phyloP scores from a whole-genome alignment of 2,113 vertebrate genomes.

The Bubo scandiacus region DNA sequence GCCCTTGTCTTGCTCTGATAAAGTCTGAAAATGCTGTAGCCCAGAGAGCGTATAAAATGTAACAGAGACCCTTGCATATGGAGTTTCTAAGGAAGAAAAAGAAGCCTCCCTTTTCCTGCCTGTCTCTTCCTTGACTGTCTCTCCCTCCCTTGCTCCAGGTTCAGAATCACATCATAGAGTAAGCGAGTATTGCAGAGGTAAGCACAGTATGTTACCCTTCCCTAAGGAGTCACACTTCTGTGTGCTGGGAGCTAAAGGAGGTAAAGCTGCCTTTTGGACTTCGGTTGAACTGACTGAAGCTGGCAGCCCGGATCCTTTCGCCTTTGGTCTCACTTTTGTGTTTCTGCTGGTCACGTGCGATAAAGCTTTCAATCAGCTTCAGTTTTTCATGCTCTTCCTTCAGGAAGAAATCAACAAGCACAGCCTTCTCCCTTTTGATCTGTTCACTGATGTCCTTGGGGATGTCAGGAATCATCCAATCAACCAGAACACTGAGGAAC shows the following conservation, averaged over 20 bases:
- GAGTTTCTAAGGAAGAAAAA: conserved; percentile 3
- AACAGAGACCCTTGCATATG: not conserved
- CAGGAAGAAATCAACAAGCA: conserved; percentile 91
- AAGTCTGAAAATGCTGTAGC: not conserved
- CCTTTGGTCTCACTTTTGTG: conserved; percentile 5
- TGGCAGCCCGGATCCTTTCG: conserved; percentile 77
- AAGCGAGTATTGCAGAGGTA: not conserved
- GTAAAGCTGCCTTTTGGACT: conserved; percentile 61
- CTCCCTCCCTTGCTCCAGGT: not conserved
- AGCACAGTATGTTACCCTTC: not conserved
- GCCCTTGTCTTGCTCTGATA: not conserved
- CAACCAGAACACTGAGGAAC: conserved; percentile 94
- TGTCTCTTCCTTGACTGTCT: not conserved
- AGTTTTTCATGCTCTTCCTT: conserved; percentile 87
- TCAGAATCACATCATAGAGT: not conserved
- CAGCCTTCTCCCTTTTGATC: conserved; percentile 89
- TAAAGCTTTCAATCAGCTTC: conserved; percentile 67
- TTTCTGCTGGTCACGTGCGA: not conserved
- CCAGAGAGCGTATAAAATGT: not conserved
- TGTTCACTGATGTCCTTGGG: conserved; percentile 92
- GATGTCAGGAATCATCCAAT: conserved; percentile 96
- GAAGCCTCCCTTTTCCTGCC: not conserved
- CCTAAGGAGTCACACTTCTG: conserved; percentile 81
- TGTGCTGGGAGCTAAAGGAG: conserved; percentile 81
- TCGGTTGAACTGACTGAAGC: conserved; percentile 80